Conservation (phyloP, 2,797 vertebrate genomes). For the Perodicticus potto region DNA sequence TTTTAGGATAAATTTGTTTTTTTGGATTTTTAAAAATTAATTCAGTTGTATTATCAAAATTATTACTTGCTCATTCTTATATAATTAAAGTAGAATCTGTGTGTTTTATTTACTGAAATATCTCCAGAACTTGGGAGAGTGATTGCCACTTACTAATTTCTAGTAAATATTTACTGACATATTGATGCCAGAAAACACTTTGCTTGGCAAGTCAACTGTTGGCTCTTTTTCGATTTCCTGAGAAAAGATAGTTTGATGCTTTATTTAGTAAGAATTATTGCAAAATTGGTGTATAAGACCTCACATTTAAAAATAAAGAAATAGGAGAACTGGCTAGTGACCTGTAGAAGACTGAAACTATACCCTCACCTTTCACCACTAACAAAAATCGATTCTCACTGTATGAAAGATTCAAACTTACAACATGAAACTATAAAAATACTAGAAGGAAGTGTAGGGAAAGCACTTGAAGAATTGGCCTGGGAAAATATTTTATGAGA, state of each 20-base stretch:
- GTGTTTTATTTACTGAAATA: background rate
- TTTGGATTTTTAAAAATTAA: background rate
- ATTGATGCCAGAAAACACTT: background rate
- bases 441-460: no score
- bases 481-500: no score
- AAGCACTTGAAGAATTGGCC: no score
- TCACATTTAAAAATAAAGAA: background rate
- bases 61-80: background rate
- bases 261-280: background rate
- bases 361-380: no score
- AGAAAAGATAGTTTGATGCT: background rate
- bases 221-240: background rate
- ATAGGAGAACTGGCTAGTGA: no score
- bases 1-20: constrained; percentile 11
- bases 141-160: background rate
- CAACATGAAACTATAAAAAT: no score
- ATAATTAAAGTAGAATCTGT: background rate
- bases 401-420: no score
- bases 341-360: no score
- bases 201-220: background rate
- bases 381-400: no score
- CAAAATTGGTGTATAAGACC: background rate
- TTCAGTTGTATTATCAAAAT: background rate
- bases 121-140: background rate
- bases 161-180: background rate